phyloP scores from a whole-genome alignment of 2,797 vertebrate species.

The Silurus lanzhouensis region DNA sequence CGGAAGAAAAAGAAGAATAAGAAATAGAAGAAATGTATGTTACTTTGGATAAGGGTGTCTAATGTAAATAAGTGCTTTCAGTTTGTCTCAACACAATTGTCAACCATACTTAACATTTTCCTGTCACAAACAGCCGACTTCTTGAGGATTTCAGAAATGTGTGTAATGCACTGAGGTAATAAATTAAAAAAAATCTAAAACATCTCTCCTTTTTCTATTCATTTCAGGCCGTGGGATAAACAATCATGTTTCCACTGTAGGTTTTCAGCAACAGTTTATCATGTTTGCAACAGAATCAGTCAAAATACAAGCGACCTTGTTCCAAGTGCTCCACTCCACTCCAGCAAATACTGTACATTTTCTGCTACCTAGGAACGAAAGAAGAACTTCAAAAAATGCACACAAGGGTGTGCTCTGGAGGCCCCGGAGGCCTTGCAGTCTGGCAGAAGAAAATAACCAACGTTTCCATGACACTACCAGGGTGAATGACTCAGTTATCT shows the following conservation, averaged over 20 bases:
- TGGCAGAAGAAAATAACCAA: too few relatives aligned
- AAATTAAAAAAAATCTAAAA: not conserved
- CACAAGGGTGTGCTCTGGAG: too few relatives aligned
- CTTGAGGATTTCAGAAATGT: not conserved
- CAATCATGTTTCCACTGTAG: not conserved
- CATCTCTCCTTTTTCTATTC: not conserved
- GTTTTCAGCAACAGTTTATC: not conserved
- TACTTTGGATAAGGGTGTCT: too few relatives aligned
- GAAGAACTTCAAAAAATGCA: too few relatives aligned
- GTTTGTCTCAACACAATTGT: too few relatives aligned
- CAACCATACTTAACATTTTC: not conserved
- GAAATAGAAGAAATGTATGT: too few relatives aligned
- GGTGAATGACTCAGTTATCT: not conserved
- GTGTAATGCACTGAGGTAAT: not conserved
- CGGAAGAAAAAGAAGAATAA: too few relatives aligned
- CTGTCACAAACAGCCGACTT: too few relatives aligned
- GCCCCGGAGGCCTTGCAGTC: too few relatives aligned
- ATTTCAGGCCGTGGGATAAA: not conserved
- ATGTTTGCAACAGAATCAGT: not conserved
- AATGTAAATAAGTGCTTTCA: too few relatives aligned
- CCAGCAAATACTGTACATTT: not conserved
- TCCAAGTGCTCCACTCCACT: not conserved
- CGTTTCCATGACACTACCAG: not conserved
- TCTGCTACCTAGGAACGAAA: not conserved
- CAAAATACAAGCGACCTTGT: not conserved